Percentiles rank a stretch among this genome's conserved stretches.
These are phyloP conservation scores for Muscicapa striata DNA, from an alignment of 2,797 vertebrate species.

Conservation along the genomic window DNA sequence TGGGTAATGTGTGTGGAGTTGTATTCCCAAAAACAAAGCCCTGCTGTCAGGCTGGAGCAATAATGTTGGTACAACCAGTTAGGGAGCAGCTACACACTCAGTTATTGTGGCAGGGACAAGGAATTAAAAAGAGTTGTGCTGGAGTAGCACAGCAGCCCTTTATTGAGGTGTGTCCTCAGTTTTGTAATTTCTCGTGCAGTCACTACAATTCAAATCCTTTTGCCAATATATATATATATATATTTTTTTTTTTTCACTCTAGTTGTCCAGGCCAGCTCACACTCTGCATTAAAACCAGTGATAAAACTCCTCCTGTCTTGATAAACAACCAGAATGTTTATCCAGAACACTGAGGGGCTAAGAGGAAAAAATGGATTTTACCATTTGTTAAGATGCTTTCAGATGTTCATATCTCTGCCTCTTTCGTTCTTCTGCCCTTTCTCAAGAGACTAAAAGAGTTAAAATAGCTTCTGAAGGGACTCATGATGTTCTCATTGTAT, in stretches of 20 bases:
- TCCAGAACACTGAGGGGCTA: not conserved
- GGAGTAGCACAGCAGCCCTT: not conserved
- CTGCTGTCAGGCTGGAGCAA: not conserved
- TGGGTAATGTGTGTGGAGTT: not conserved
- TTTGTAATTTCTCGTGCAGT: not conserved
- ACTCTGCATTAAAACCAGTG: not conserved
- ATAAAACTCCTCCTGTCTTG: not conserved
- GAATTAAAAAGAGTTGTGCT: not conserved
- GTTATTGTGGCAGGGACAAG: not conserved
- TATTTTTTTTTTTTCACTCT: not conserved
- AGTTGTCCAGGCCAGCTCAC: not conserved
- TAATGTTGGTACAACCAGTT: not conserved
- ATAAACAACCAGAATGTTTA: not conserved
- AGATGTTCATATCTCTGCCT: not conserved
- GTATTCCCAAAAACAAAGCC: not conserved
- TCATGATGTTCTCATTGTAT: constrained; percentile 25
- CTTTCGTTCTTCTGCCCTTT: not conserved
- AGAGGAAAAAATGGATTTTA: not conserved
- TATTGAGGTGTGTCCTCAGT: not conserved
- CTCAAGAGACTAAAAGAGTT: not conserved
- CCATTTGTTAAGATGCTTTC: not conserved
- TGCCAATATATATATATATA: not conserved
- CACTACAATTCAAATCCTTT: not conserved
- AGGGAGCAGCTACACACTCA: accelerated
- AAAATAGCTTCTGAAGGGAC: not conserved